A percentile compares a stretch with the other conserved stretches of the same genome.
These are phyloP conservation scores for Epicampocera succincta DNA, from an alignment of 2,888 invertebrate genomes.

Conservation along the genomic window DNA sequence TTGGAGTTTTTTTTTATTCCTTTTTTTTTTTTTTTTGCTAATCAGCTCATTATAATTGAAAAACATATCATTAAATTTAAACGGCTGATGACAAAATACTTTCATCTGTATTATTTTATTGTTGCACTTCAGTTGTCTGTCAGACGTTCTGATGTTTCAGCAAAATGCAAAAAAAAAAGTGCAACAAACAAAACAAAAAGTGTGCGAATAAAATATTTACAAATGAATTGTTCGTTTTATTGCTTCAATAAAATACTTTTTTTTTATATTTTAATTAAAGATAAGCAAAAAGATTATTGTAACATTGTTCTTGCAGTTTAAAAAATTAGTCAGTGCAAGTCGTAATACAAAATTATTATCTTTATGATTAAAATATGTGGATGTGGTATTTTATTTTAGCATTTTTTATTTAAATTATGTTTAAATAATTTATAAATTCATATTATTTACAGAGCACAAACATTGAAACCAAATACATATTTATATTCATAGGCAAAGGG, in stretches of 20 bases:
- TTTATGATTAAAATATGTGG: slow-evolving; percentile 28
- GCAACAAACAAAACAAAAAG: not conserved
- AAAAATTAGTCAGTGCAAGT: slow-evolving; percentile 27
- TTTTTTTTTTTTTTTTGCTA: slow-evolving; percentile 7
- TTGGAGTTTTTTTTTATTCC: not conserved
- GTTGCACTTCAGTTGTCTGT: slow-evolving; percentile 38
- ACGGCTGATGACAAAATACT: slow-evolving; percentile 28
- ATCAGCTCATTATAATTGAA: slow-evolving; percentile 41
- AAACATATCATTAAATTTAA: slow-evolving; percentile 37
- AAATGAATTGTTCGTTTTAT: slow-evolving; percentile 38
- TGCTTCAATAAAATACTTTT: slow-evolving; percentile 27
- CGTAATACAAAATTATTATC: slow-evolving; percentile 10
- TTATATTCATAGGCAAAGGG: not conserved
- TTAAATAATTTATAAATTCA: slow-evolving; percentile 2
- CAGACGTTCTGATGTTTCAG: slow-evolving; percentile 18
- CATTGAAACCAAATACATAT: slow-evolving; percentile 15
- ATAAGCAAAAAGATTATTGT: slow-evolving; percentile 30
- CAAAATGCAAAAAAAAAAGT: not conserved
- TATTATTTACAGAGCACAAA: slow-evolving; percentile 11
- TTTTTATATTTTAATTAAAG: slow-evolving; percentile 45
- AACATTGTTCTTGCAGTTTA: slow-evolving; percentile 2
- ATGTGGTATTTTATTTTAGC: slow-evolving; percentile 6
- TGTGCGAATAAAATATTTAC: slow-evolving; percentile 3
- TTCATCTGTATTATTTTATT: slow-evolving; percentile 21
- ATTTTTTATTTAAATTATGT: slow-evolving; percentile 24